Evolutionary conservation across 2,113 vertebrate species (phyloP).

Genomic region (Gadus chalcogrammus): DNA sequence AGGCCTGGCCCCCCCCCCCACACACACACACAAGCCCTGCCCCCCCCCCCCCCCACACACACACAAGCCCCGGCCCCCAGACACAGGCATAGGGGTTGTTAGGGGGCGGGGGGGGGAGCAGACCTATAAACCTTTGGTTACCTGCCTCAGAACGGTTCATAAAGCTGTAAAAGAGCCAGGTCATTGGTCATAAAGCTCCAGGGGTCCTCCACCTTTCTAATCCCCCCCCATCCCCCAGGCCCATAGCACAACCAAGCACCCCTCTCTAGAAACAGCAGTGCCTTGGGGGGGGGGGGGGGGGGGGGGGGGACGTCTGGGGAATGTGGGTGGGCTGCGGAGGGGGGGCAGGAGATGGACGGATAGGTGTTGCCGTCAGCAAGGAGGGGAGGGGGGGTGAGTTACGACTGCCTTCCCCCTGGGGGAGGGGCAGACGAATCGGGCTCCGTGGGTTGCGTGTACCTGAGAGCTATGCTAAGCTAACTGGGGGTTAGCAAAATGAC

Average conservation of each 20-base stretch:
- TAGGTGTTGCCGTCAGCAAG: background rate
- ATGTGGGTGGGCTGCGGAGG: background rate
- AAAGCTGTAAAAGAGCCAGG: constrained; percentile 42
- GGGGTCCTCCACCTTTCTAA: constrained; percentile 12
- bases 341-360: background rate
- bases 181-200: constrained; percentile 48
- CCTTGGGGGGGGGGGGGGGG: constrained; percentile 57
- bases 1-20: background rate
- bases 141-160: constrained; percentile 47
- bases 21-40: background rate
- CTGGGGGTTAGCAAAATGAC: too few relatives aligned
- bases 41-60: background rate
- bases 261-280: constrained; percentile 2
- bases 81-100: background rate
- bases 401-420: background rate
- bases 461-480: too few relatives aligned
- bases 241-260: background rate
- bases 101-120: background rate
- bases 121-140: constrained; percentile 41
- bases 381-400: background rate
- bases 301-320: constrained; percentile 23
- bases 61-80: background rate
- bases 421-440: too few relatives aligned
- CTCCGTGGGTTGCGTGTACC: too few relatives aligned
- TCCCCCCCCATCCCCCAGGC: constrained; percentile 1